Conservation (phyloP, 1,140 invertebrate genomes). For the Homarus americanus region DNA sequence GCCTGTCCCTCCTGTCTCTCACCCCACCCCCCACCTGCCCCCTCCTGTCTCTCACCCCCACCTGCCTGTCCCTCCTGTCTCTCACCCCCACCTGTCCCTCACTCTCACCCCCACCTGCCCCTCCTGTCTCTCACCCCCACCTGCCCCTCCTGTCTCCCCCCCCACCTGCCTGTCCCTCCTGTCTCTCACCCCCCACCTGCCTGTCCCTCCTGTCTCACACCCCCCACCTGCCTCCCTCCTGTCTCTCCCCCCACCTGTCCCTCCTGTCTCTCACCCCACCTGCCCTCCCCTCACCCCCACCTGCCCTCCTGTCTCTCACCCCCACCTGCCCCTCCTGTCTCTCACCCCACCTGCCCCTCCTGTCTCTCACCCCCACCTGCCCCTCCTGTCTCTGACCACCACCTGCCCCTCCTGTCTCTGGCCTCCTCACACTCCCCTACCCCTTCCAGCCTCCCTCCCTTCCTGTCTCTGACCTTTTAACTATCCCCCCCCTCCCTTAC, state of each 20-base stretch:
- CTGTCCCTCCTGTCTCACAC: background rate
- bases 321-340: no score
- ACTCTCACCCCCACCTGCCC: background rate
- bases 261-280: background rate
- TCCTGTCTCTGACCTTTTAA: no score
- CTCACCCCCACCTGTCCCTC: background rate
- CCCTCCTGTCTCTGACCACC: background rate
- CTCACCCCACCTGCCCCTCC: no score
- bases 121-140: background rate
- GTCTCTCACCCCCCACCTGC: background rate
- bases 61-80: no score
- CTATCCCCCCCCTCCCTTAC: no score
- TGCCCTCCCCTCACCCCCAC: no score
- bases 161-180: no score
- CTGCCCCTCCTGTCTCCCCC: background rate
- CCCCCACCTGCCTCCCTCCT: background rate
- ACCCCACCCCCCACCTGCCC: background rate
- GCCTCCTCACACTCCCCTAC: no score
- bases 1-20: background rate
- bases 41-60: background rate
- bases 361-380: background rate
- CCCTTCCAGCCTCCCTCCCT: no score
- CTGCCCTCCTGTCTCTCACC: no score
- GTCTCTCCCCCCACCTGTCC: background rate
- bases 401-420: no score